Evolutionary conservation across 2,113 vertebrate species (phyloP).

Genomic region (Rhineura floridana): DNA sequence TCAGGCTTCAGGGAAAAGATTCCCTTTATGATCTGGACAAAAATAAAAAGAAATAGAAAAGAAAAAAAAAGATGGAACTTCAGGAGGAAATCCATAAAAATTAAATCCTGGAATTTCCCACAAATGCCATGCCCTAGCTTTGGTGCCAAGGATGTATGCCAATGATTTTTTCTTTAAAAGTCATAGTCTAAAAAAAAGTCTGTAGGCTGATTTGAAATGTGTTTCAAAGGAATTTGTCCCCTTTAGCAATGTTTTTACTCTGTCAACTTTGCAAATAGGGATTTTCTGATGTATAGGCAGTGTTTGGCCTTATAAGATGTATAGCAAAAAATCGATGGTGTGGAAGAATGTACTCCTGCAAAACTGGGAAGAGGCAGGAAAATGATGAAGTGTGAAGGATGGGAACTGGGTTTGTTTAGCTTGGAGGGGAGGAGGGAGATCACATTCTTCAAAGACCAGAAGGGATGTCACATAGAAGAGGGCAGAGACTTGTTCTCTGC

Average conservation of each 20-base stretch:
- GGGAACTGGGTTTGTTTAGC: too few species aligned
- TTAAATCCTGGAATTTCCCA: constrained; percentile 45
- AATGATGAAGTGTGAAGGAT: too few species aligned
- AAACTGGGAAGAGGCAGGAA: too few species aligned
- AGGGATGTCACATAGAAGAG: too few species aligned
- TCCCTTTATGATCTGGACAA: background rate
- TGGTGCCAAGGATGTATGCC: constrained; percentile 37
- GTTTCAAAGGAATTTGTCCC: constrained; percentile 31
- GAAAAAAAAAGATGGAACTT: background rate
- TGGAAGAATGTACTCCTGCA: background rate
- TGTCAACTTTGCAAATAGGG: background rate
- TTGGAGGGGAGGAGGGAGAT: too few species aligned
- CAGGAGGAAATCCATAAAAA: constrained; percentile 25
- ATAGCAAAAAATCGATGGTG: constrained; percentile 40
- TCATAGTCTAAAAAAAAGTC: too few species aligned
- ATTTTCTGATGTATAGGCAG: constrained; percentile 25
- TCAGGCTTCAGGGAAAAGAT: background rate
- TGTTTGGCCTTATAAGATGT: constrained; percentile 25
- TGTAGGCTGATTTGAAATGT: constrained; percentile 49
- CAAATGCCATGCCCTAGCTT: constrained; percentile 25
- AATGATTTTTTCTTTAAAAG: background rate
- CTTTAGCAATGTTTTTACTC: constrained; percentile 55
- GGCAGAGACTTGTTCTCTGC: too few species aligned
- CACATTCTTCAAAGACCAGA: too few species aligned
- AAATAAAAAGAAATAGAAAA: background rate